Base-by-base conservation (phyloP, 2,113 vertebrate genomes). In the Carassius auratus region DNA sequence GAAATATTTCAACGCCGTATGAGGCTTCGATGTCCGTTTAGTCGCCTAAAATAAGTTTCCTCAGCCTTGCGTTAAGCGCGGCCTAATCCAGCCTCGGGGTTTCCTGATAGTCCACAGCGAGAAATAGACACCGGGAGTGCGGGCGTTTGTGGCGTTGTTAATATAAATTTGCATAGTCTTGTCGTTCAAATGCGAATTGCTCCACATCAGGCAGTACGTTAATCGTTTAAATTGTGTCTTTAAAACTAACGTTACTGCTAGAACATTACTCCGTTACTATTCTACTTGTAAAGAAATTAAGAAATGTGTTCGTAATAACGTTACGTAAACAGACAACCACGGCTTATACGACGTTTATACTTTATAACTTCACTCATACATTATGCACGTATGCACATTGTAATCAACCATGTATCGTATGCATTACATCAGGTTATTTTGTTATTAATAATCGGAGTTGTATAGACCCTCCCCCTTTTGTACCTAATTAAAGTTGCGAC, bases 11-110 rank as follows among this genome's bases (percentile, higher is more conserved):
- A 52, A 50, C 14, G 5, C 42, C 1, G 55, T 33, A 5, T 64
- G 14, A 3, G 6, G 6, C 71, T 30, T n/a, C 21, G 64, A 7
- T 10, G 1, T 19, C 1, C 15, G 7, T 84, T 59, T 48, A 13
- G 4, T 74, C 19, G 59, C 10, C 30, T 23, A 23, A 14, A 36
- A 76, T n/a, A 8, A n/a, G 14, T 17, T 0, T 33, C n/a, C 50
- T 74, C 87, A 88, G 23, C 48, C 33, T 45, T 0, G 77, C 21
- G 8, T 17, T 5, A 13, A 21, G 10, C 64, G 80, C 3, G 93
- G 94, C 94, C 93, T 55, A 52, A 10, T 36, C 15, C 4, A 92
- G 87, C 93, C 93, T 90, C 90, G 92, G 64, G 23, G 0, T 94
- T 92, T 92, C 91, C 69, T 91, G 71, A 76, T 5, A 5, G 26